Conservation (phyloP, 1,140 invertebrate genomes). For the Bombus confusus region DNA sequence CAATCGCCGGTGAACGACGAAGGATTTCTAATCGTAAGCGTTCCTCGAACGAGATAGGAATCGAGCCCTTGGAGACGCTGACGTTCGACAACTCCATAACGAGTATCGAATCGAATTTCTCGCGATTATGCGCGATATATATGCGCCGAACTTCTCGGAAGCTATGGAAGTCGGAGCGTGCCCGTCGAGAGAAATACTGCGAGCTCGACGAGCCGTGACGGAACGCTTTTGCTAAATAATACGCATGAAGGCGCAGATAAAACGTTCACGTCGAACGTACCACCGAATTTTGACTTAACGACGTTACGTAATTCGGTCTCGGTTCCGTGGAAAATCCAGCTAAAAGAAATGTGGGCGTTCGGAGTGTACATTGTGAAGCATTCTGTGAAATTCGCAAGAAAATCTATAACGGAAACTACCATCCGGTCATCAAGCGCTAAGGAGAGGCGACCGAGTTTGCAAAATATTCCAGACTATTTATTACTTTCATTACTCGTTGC, state of each 20-base stretch:
- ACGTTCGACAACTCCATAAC: slow-evolving; percentile 51
- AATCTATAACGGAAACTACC: background rate
- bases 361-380: background rate
- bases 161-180: slow-evolving; percentile 42
- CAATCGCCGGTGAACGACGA: background rate
- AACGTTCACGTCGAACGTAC: too few relatives aligned
- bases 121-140: background rate
- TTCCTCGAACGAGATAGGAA: slow-evolving; percentile 41
- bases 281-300: background rate
- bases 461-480: background rate
- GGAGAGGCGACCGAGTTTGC: background rate
- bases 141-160: slow-evolving; percentile 49
- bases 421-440: background rate
- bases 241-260: background rate
- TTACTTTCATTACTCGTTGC: background rate
- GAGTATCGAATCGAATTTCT: slow-evolving; percentile 52
- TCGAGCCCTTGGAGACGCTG: slow-evolving; percentile 34
- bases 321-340: background rate
- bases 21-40: background rate
- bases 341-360: background rate
- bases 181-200: slow-evolving; percentile 30
- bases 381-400: background rate
- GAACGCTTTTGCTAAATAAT: slow-evolving; percentile 6
- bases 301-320: background rate
- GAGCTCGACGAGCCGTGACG: slow-evolving; percentile 37